Percentiles rank a stretch among this genome's conserved stretches.
These are phyloP conservation scores for Acropternis orthonyx DNA, from an alignment of 2,797 vertebrate species.

Conservation along the genomic window DNA sequence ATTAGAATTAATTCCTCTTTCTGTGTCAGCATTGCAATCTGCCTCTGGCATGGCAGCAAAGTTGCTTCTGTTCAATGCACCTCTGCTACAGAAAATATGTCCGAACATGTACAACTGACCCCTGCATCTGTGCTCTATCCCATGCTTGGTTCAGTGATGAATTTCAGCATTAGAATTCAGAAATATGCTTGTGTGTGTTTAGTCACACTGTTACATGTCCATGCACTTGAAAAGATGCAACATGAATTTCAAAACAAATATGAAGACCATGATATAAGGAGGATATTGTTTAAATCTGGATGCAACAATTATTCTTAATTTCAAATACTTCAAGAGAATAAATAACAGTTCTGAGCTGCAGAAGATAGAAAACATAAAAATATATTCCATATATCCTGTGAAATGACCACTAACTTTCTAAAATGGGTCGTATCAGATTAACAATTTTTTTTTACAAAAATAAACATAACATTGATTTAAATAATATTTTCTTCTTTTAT, in stretches of 20 bases:
- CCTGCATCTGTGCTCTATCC: background rate
- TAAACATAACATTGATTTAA: background rate
- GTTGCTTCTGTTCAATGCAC: background rate
- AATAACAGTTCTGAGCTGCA: background rate
- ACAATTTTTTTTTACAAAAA: background rate
- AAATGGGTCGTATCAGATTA: background rate
- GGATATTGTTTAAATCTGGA: background rate
- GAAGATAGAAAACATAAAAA: background rate
- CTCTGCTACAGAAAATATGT: background rate
- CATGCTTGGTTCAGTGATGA: background rate
- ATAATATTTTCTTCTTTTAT: background rate
- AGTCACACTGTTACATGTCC: rapidly evolving
- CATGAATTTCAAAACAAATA: background rate
- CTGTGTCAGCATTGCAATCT: background rate
- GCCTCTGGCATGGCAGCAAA: background rate
- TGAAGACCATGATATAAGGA: background rate
- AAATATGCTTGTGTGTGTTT: background rate
- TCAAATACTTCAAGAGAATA: background rate
- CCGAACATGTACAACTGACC: background rate
- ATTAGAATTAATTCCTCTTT: background rate
- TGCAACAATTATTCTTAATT: background rate
- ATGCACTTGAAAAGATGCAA: background rate
- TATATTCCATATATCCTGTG: background rate
- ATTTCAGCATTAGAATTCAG: background rate
- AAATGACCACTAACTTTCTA: background rate